Conservation (phyloP, 2,797 vertebrate species). For the Astyanax mexicanus region DNA sequence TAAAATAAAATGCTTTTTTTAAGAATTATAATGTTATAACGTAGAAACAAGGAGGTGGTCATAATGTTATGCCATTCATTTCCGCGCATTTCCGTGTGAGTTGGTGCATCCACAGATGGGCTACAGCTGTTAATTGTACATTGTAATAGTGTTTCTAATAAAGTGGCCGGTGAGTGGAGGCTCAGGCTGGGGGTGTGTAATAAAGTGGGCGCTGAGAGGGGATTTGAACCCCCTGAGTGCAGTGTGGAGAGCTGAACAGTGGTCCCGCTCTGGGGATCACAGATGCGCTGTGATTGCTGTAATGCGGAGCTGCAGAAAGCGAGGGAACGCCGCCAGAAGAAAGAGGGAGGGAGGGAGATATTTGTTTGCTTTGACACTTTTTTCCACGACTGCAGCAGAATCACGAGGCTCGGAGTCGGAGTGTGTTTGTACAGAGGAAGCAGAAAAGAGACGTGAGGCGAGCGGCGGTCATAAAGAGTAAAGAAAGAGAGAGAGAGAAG, state of each 20-base stretch:
- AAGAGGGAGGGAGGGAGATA: slow-evolving; percentile 28
- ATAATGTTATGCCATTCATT: too few relatives aligned
- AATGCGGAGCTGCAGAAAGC: slow-evolving; percentile 30
- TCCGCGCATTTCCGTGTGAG: too few relatives aligned
- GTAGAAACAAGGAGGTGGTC: too few relatives aligned
- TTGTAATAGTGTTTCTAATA: not conserved
- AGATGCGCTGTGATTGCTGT: slow-evolving; percentile 37
- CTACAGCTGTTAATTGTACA: too few relatives aligned
- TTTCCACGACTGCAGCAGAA: slow-evolving; percentile 33
- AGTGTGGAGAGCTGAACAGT: slow-evolving; percentile 35
- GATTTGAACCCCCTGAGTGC: not conserved
- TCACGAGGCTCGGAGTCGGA: slow-evolving; percentile 15
- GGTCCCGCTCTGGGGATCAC: slow-evolving; percentile 34
- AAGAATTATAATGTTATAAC: too few relatives aligned
- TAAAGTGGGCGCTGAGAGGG: not conserved
- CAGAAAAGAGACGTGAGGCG: not conserved
- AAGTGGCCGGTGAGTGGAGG: not conserved
- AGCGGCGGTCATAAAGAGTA: not conserved
- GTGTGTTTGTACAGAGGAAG: slow-evolving; percentile 1
- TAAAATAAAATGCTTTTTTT: too few relatives aligned
- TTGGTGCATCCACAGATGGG: too few relatives aligned
- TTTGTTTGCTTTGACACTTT: slow-evolving; percentile 38
- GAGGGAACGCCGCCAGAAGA: slow-evolving; percentile 12
- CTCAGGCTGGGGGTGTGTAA: not conserved
- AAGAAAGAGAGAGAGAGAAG: not conserved